Evolutionary conservation across 1,140 invertebrate genomes (phyloP).

Genomic region (Tetramorium parvispinum): DNA sequence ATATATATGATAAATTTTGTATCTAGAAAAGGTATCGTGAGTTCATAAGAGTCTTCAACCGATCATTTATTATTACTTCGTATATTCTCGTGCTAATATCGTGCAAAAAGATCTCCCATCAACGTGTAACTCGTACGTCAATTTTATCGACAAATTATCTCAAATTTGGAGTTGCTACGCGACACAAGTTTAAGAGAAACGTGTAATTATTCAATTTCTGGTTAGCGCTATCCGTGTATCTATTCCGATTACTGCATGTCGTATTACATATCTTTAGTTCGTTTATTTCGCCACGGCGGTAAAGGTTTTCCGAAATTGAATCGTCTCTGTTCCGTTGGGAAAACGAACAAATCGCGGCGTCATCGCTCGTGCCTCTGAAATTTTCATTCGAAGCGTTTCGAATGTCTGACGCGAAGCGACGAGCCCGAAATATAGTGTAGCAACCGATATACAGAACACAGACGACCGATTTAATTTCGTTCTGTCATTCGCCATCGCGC

Average conservation of each 20-base stretch:
- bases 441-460: slow-evolving; percentile 2
- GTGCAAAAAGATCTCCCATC: too few species aligned
- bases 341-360: neutral
- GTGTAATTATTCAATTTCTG: slow-evolving; percentile 1
- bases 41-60: too few species aligned
- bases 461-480: slow-evolving; percentile 44
- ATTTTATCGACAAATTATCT: too few species aligned
- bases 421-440: slow-evolving; percentile 10
- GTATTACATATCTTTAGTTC: neutral
- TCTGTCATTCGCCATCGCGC: neutral
- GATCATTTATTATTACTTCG: too few species aligned
- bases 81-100: too few species aligned
- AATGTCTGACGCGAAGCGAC: slow-evolving; percentile 13
- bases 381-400: slow-evolving; percentile 38
- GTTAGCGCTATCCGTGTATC: neutral
- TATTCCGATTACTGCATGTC: neutral
- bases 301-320: slow-evolving; percentile 19
- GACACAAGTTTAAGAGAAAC: too few species aligned
- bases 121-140: too few species aligned
- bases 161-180: too few species aligned
- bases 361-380: slow-evolving; percentile 18
- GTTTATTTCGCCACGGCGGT: neutral
- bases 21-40: too few species aligned
- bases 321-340: neutral
- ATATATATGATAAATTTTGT: too few species aligned